Evolutionary conservation across 2,113 vertebrate species (phyloP).

Genomic region (Tautogolabrus adspersus): DNA sequence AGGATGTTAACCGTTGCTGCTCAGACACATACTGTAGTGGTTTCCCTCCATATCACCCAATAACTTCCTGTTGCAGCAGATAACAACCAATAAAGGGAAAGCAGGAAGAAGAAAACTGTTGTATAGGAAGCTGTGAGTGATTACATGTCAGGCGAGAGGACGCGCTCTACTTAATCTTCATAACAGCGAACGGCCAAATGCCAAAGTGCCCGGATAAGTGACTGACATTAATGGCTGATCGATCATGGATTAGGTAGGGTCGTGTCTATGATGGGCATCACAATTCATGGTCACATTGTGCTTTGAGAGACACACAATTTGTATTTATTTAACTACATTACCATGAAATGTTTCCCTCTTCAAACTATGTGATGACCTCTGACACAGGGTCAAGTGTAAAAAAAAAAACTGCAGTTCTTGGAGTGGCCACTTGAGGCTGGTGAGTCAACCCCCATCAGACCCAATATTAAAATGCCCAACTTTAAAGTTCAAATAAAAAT

Average conservation of each 20-base stretch:
- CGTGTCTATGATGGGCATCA: neutral
- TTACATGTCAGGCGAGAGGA: conserved; percentile 59
- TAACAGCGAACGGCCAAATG: conserved; percentile 37
- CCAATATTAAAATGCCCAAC: too few species aligned
- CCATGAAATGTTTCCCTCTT: too few species aligned
- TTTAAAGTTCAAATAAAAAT: too few species aligned
- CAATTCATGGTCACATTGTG: neutral
- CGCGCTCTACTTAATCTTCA: conserved; percentile 36
- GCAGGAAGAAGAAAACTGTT: conserved; percentile 68
- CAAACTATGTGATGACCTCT: too few species aligned
- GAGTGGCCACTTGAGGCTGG: too few species aligned
- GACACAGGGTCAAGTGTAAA: too few species aligned
- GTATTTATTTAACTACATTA: too few species aligned
- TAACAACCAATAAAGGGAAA: conserved; percentile 52
- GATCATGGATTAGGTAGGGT: neutral
- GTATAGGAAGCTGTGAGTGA: conserved; percentile 60
- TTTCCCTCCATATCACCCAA: conserved; percentile 22
- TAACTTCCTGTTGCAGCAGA: conserved; percentile 61
- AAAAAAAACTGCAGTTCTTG: too few species aligned
- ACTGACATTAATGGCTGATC: conserved; percentile 33
- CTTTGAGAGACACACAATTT: too few species aligned
- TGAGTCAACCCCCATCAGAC: too few species aligned
- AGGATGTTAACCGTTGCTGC: neutral
- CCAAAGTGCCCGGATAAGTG: conserved; percentile 36
- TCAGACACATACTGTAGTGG: conserved; percentile 8